Conservation (phyloP, 2,888 invertebrate species). For the Morpho deidamia region DNA sequence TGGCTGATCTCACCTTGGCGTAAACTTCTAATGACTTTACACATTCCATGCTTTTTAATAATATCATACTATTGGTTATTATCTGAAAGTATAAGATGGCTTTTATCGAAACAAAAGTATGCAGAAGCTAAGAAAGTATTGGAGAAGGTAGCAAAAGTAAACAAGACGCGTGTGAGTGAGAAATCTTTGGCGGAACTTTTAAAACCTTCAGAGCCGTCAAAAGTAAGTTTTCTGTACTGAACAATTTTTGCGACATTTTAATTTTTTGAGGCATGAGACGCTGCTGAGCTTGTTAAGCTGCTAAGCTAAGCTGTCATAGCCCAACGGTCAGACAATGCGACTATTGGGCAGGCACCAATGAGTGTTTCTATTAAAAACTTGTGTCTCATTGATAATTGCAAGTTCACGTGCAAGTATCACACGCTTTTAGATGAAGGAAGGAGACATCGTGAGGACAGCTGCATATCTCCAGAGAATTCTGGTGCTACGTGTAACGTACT, state of each 20-base stretch:
- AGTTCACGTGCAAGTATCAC: too few species aligned
- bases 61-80: conserved; percentile 82
- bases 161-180: conserved; percentile 76
- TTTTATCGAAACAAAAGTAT: conserved; percentile 81
- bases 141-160: conserved; percentile 41
- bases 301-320: too few species aligned
- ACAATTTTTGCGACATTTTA: neutral
- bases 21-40: conserved; percentile 75
- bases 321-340: too few species aligned
- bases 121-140: conserved; percentile 80
- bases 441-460: too few species aligned
- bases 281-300: too few species aligned
- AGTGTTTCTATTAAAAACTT: too few species aligned
- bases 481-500: too few species aligned
- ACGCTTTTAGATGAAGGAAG: too few species aligned
- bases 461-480: too few species aligned
- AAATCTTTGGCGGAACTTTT: conserved; percentile 45
- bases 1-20: conserved; percentile 84
- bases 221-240: neutral
- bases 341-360: too few species aligned
- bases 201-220: neutral
- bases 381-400: too few species aligned
- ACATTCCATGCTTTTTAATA: conserved; percentile 82
- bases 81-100: conserved; percentile 85
- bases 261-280: too few species aligned